Evolutionary conservation across 2,888 invertebrate species (phyloP), one percentile per base, ranked within the genome.

Genomic region (Gerosis bhagava): DNA sequence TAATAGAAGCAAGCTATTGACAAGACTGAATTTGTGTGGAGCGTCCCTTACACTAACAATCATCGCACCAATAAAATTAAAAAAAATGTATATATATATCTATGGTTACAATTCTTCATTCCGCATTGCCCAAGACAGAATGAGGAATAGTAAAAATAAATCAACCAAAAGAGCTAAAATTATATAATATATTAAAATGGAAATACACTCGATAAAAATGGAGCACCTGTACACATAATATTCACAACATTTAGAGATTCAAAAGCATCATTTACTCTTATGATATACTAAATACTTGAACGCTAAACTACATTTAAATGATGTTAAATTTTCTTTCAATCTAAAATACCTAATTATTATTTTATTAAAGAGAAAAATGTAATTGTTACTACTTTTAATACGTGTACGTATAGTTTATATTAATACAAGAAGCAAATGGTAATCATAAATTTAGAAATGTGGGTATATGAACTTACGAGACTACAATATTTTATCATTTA

Each of bases 71-170:
- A 21, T 35, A 37, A 35, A 46, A 35, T 37, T 46, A 32, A 13
- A 36, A 37, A 46, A 36, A n/a, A 15, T n/a, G n/a, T n/a, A n/a
- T n/a, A n/a, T n/a, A n/a, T n/a, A n/a, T n/a, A n/a, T n/a, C n/a
- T n/a, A n/a, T 48, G 11, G 28, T 22, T 64, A 75, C 76, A 69
- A 80, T 83, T 86, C 86, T 76, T 79, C 83, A 81, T 61, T 86
- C 83, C 87, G 88, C 78, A 88, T 88, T 88, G 88, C 88, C 88
- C 88, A 77, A 49, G 72, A 77, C 88, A 84, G 73, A 86, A 73
- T 74, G 83, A 79, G 63, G 83, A 81, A 87, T 79, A 70, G 76
- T 67, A 66, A 49, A 22, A 41, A 31, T 32, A 11, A 13, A 32
- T 41, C 19, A 43, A 53, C 53, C 6, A 5, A 6, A 19, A 19